A percentile compares a stretch with the other conserved stretches of the same genome.
Evolutionary conservation across 2,113 vertebrate species (phyloP).

Genomic region (Sapayoa aenigma): DNA sequence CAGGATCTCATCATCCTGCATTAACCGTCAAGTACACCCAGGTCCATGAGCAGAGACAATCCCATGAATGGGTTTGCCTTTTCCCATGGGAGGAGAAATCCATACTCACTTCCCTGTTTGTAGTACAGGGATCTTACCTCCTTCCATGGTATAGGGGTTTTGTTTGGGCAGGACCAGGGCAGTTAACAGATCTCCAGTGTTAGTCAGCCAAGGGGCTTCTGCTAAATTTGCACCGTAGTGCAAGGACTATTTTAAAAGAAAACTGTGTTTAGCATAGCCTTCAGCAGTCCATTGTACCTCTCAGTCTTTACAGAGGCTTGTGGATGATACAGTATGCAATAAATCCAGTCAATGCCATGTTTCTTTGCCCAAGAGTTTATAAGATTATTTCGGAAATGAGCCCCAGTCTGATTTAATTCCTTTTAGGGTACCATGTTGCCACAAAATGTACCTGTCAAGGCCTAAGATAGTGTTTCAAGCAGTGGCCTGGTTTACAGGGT

Average conservation of each 20-base stretch:
- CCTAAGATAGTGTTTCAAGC: background rate
- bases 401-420: rapidly evolving
- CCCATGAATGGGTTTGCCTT: background rate
- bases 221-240: background rate
- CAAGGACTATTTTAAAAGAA: no score
- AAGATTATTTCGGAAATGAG: background rate
- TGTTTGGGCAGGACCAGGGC: background rate
- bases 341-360: rapidly evolving
- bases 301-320: background rate
- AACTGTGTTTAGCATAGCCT: no score
- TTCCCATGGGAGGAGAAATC: background rate
- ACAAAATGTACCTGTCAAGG: background rate
- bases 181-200: background rate
- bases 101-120: background rate
- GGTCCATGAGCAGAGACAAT: background rate
- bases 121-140: rapidly evolving
- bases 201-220: background rate
- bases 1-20: rapidly evolving
- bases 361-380: background rate
- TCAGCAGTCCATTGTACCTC: background rate
- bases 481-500: background rate
- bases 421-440: background rate
- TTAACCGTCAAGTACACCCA: background rate
- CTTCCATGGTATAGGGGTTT: background rate
- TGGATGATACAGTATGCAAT: background rate